Evolutionary conservation across 2,113 vertebrate genomes (phyloP).

Genomic region (Hiodon tergisus): DNA sequence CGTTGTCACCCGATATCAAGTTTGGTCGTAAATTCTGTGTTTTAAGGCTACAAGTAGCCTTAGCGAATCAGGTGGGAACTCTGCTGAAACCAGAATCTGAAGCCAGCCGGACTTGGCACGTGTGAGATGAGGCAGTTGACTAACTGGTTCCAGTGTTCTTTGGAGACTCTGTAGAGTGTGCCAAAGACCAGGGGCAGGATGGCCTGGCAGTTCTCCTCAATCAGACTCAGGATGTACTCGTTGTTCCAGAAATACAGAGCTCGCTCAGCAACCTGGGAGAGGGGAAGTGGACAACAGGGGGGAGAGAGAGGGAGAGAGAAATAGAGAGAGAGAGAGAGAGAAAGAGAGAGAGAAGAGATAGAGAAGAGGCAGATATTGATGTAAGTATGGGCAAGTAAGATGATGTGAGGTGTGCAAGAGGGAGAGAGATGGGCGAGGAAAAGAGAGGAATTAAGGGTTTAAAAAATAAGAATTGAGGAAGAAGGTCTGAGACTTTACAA

Average conservation of each 20-base stretch:
- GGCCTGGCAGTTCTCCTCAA: constrained; percentile 88
- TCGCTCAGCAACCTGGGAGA: constrained; percentile 78
- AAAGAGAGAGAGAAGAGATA: not conserved
- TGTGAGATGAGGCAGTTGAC: constrained; percentile 36
- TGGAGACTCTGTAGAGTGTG: constrained; percentile 87
- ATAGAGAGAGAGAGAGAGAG: not conserved
- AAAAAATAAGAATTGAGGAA: not conserved
- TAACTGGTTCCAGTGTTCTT: constrained; percentile 93
- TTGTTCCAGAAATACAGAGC: constrained; percentile 96
- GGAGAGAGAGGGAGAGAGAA: not conserved
- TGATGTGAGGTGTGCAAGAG: not conserved
- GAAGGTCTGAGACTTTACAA: not conserved
- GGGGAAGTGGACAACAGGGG: not conserved
- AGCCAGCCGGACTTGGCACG: not conserved
- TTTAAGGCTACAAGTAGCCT: too few species aligned
- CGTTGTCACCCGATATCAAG: too few species aligned
- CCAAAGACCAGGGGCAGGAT: constrained; percentile 84
- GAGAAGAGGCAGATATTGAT: not conserved
- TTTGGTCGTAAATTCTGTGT: too few species aligned
- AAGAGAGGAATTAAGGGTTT: not conserved
- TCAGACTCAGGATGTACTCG: constrained; percentile 87
- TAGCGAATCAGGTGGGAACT: too few species aligned
- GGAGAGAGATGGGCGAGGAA: not conserved
- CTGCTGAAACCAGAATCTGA: not conserved
- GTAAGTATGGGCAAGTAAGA: not conserved